Conservation (phyloP, 1,140 invertebrate genomes). For the Drosophila aff. region DNA sequence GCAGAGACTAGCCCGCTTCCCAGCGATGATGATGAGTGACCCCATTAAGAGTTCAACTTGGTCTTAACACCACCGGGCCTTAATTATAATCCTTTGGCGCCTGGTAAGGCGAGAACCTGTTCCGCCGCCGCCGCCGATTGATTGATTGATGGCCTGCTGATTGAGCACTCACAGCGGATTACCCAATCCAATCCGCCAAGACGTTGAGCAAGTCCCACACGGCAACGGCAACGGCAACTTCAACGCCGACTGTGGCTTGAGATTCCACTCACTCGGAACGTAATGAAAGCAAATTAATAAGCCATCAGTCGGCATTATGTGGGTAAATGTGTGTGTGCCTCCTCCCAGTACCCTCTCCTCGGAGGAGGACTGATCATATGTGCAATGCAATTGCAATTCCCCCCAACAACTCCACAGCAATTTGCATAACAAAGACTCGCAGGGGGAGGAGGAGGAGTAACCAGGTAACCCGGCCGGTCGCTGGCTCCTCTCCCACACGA, state of each 20-base stretch:
- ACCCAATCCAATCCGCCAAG: conserved; percentile 14
- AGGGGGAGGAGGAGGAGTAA: not conserved
- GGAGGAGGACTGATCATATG: not conserved
- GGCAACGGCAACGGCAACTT: not conserved
- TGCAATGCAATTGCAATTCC: conserved; percentile 35
- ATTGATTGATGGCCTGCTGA: conserved; percentile 38
- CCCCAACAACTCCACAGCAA: conserved; percentile 12
- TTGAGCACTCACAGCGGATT: conserved; percentile 26
- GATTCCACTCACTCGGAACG: conserved; percentile 43
- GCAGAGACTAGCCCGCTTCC: not conserved
- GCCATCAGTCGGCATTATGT: conserved; percentile 51
- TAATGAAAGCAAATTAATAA: conserved; percentile 62
- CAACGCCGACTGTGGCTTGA: conserved; percentile 4
- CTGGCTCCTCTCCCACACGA: conserved; percentile 30
- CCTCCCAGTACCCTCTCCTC: not conserved
- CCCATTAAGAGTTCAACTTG: not conserved
- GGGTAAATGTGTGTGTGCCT: not conserved
- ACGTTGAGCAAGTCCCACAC: conserved; percentile 27
- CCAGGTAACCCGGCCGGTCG: conserved; percentile 5
- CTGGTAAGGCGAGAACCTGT: conserved; percentile 14
- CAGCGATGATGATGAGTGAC: not conserved
- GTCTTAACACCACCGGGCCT: not conserved
- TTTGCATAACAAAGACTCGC: conserved; percentile 43
- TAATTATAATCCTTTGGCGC: conserved; percentile 32
- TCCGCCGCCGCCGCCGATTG: conserved; percentile 1